These are phyloP conservation scores for Cephalotes varians DNA, from an alignment of 2,888 invertebrate species.

Conservation along the genomic window DNA sequence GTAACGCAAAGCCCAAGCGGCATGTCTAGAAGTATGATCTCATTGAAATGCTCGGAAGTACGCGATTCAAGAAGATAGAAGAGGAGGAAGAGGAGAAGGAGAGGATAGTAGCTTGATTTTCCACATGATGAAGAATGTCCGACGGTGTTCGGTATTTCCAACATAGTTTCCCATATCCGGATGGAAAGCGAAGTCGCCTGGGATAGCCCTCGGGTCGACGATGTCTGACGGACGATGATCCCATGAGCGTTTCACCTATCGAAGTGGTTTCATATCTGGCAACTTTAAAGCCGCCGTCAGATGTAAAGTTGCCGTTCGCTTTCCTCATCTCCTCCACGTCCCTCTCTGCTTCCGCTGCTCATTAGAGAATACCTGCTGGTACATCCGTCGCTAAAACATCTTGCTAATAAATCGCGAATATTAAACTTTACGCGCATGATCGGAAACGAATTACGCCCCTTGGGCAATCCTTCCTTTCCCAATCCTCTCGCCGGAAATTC, in stretches of 20 bases:
- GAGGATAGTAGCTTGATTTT: slow-evolving; percentile 64
- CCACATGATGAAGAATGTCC: slow-evolving; percentile 66
- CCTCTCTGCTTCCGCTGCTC: neutral
- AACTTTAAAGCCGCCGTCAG: slow-evolving; percentile 79
- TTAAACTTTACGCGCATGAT: slow-evolving; percentile 1
- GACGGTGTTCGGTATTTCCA: slow-evolving; percentile 55
- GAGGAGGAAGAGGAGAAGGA: neutral
- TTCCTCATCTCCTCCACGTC: slow-evolving; percentile 7
- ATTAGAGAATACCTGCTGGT: slow-evolving; percentile 19
- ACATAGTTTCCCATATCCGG: slow-evolving; percentile 54
- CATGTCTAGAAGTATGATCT: slow-evolving; percentile 25
- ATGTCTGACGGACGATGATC: slow-evolving; percentile 66
- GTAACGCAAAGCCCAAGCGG: slow-evolving; percentile 12
- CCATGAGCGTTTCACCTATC: slow-evolving; percentile 77
- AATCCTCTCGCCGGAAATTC: neutral
- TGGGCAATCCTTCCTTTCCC: neutral
- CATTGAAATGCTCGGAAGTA: slow-evolving; percentile 42
- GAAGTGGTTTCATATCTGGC: slow-evolving; percentile 76
- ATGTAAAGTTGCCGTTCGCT: slow-evolving; percentile 75
- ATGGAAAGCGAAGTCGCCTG: slow-evolving; percentile 64
- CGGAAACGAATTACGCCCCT: slow-evolving; percentile 7
- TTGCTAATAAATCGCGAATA: neutral
- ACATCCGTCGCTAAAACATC: neutral
- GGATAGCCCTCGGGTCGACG: slow-evolving; percentile 65
- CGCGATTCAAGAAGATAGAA: slow-evolving; percentile 1